Percentiles rank a stretch among this genome's conserved stretches.
Conservation (phyloP, 2,888 invertebrate genomes). For the Mesoligia furuncula region DNA sequence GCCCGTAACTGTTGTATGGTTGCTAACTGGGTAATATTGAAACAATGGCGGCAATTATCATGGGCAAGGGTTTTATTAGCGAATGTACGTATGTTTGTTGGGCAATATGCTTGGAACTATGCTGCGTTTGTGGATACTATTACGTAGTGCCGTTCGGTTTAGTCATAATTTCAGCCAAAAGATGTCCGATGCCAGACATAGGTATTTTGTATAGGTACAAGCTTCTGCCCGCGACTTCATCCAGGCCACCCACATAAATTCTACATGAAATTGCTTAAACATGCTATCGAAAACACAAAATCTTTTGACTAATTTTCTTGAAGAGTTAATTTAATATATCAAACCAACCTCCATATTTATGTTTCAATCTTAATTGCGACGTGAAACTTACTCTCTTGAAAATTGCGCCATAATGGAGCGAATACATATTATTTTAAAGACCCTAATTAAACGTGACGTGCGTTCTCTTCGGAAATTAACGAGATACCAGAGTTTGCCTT, state of each 20-base stretch:
- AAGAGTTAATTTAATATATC: conserved; percentile 24
- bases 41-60: conserved; percentile 62
- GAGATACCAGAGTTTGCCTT: conserved; percentile 51
- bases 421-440: conserved; percentile 52
- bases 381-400: conserved; percentile 36
- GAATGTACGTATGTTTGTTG: conserved; percentile 32
- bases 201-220: too few relatives aligned
- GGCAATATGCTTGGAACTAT: conserved; percentile 27
- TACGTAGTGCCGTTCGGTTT: background rate
- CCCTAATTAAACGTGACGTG: conserved; percentile 63
- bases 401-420: conserved; percentile 29
- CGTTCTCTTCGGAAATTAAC: conserved; percentile 56
- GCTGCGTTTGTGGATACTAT: background rate
- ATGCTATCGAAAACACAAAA: background rate
- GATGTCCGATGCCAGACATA: too few relatives aligned
- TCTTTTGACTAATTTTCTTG: background rate
- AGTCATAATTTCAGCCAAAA: too few relatives aligned
- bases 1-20: conserved; percentile 63
- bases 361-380: conserved; percentile 30
- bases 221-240: too few relatives aligned
- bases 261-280: background rate
- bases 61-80: conserved; percentile 51
- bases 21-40: conserved; percentile 62
- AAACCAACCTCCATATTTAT: conserved; percentile 5
- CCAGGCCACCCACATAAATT: background rate